These are phyloP conservation scores for Anoplolepis gracilipes DNA, from an alignment of 1,140 invertebrate species.

Conservation along the genomic window DNA sequence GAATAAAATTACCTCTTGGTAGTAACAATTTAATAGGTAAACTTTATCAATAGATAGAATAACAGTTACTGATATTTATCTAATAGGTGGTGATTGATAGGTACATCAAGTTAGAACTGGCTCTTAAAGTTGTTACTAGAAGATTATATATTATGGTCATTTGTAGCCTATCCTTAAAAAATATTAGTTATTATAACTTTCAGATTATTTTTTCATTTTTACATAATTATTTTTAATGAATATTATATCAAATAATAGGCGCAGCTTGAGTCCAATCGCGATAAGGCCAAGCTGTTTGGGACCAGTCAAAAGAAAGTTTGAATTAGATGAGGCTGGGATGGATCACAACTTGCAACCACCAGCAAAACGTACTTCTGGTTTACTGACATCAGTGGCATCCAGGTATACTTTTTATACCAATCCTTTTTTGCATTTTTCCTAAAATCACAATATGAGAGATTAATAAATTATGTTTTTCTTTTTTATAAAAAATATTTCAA, in stretches of 20 bases:
- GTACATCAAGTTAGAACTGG: too few relatives aligned
- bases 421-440: neutral
- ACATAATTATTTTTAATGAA: neutral
- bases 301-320: conserved; percentile 92
- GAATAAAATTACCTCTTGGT: too few relatives aligned
- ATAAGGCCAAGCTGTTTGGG: conserved; percentile 89
- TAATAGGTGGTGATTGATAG: too few relatives aligned
- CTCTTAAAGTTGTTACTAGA: neutral
- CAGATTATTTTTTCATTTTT: neutral
- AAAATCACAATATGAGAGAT: too few relatives aligned
- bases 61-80: too few relatives aligned
- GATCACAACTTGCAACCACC: conserved; percentile 85
- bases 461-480: neutral
- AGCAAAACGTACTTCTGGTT: conserved; percentile 85
- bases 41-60: too few relatives aligned
- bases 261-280: conserved; percentile 94
- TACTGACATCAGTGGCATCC: conserved; percentile 81
- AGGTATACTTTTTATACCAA: conserved; percentile 73
- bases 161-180: neutral
- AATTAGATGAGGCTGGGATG: conserved; percentile 88
- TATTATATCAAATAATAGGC: conserved; percentile 80
- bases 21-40: too few relatives aligned
- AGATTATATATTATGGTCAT: neutral
- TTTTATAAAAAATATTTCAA: neutral
- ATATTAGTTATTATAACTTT: neutral